A percentile compares a stretch with the other conserved stretches of the same genome.
phyloP scores from a whole-genome alignment of 2,797 vertebrate genomes.

The Sebastes trivittatus region DNA sequence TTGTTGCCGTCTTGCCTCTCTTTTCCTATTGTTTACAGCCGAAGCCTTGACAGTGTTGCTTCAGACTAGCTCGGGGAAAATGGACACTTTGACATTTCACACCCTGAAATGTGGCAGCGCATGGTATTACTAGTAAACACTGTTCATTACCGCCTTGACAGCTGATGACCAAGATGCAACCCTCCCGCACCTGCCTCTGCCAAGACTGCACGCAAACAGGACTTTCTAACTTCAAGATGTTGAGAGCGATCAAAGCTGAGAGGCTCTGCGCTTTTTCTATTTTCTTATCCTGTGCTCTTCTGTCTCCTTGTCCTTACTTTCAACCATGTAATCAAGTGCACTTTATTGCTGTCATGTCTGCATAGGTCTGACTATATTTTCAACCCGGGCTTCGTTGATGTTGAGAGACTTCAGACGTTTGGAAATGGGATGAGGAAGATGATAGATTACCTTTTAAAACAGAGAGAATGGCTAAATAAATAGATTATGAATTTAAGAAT shows the following conservation, averaged over 20 bases:
- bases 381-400: constrained; percentile 14
- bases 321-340: constrained; percentile 67
- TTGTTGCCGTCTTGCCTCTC: constrained; percentile 47
- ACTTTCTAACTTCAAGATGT: constrained; percentile 39
- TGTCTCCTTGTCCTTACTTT: constrained; percentile 40
- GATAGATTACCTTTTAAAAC: constrained; percentile 3
- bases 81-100: constrained; percentile 75
- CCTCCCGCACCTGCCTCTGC: constrained; percentile 40
- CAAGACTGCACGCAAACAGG: constrained; percentile 34
- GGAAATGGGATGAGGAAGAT: not conserved
- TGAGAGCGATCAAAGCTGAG: constrained; percentile 25
- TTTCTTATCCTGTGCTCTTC: constrained; percentile 29
- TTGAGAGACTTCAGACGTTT: constrained; percentile 22
- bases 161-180: constrained; percentile 62
- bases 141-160: constrained; percentile 66
- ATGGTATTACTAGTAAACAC: constrained; percentile 70
- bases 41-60: constrained; percentile 53
- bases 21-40: constrained; percentile 58
- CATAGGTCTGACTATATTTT: constrained; percentile 38
- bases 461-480: constrained; percentile 22
- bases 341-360: constrained; percentile 56
- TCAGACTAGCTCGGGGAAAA: constrained; percentile 52
- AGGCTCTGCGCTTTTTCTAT: constrained; percentile 31
- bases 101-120: constrained; percentile 59
- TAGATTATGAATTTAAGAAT: constrained; percentile 1